Base-by-base conservation (phyloP, 1,140 invertebrate genomes). In the Zaprionus davidi region DNA sequence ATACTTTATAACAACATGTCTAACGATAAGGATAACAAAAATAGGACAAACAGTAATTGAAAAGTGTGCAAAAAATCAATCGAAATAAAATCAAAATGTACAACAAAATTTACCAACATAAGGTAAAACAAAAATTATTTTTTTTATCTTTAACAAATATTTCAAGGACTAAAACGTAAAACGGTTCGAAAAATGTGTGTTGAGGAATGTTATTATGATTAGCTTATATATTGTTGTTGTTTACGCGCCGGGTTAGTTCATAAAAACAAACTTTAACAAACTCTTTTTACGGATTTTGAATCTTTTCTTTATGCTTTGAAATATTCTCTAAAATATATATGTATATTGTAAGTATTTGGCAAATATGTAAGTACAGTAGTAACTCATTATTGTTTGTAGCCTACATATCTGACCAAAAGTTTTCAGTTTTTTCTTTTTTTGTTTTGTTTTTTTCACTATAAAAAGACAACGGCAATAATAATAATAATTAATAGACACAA, bases 261-360 rank as follows among this genome's bases (percentile, higher is more conserved):
- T 76, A 76, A 72, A 76, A 90, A 84, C 72, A 85, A 90, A 85
- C 81, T 85, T 85, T 90, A 90, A 90, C 82, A 90, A 90, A 90
- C 86, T 87, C 70, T 81, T 84, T 80, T 85, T 68, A 80, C 79
- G 63, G 72, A 78, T 76, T 46, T 81, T 83, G 56, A 85, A 84
- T 90, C 24, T 56, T 56, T 26, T 56, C 20, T 56, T 56, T 56
- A n/a, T 56, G 15, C 20, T 63, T 75, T 79, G 76, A 63, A 75
- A 71, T 77, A 80, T 82, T 71, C 76, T 90, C 82, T 85, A 90
- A 90, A 80, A 90, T 90, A 71, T 71, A 49, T 70, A 62, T 62
- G 41, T 78, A 73, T 71, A 81, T 82, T 87, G 72, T 82, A 82
- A 71, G 63, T 82, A 75, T 67, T 88, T 84, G 74, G 84, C 81